Evolutionary conservation across 1,140 invertebrate genomes (phyloP).

Genomic region (Brachionus asplanchnoidis): DNA sequence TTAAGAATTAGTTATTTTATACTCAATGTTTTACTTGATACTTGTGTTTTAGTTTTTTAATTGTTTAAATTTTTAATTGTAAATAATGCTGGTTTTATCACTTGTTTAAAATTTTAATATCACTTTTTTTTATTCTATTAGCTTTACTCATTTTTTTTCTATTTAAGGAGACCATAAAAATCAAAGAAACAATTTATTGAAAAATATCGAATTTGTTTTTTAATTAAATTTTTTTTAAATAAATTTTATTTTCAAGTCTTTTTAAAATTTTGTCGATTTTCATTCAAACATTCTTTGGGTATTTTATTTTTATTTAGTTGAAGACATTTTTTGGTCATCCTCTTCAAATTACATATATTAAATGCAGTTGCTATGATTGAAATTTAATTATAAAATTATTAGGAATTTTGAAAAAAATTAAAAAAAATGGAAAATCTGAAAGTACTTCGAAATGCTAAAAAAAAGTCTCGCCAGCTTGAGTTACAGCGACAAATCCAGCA

Average conservation of each 20-base stretch:
- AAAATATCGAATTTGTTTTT: background rate
- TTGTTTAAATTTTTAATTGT: background rate
- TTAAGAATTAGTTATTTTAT: background rate
- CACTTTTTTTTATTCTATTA: background rate
- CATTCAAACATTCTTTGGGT: background rate
- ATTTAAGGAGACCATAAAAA: background rate
- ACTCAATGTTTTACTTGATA: background rate
- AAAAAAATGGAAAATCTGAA: conserved; percentile 23
- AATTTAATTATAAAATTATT: background rate
- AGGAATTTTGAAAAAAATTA: background rate
- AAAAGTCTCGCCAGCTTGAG: conserved; percentile 13
- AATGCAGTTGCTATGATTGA: background rate
- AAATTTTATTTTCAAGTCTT: background rate
- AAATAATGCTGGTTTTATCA: background rate
- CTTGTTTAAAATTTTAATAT: background rate
- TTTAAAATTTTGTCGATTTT: background rate
- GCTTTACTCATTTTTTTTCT: background rate
- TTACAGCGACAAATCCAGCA: background rate
- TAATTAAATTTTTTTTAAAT: background rate
- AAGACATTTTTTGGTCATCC: background rate
- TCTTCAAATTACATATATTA: background rate
- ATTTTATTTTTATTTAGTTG: background rate
- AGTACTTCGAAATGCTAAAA: background rate
- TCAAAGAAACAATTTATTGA: background rate
- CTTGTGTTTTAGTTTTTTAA: background rate